phyloP scores from a whole-genome alignment of 2,797 vertebrate genomes.

The Thalassophryne amazonica region DNA sequence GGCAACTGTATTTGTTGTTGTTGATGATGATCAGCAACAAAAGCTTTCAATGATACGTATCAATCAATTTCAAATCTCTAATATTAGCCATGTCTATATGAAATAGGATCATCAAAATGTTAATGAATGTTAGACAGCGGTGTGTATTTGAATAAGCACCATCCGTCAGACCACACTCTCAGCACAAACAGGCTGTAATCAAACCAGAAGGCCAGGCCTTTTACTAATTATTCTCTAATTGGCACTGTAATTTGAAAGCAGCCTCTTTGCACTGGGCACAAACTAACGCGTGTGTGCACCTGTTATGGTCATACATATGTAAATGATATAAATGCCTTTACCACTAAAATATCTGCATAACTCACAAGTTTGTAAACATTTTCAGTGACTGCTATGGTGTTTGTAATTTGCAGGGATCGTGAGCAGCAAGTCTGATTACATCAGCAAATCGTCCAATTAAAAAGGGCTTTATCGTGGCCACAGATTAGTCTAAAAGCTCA shows the following conservation, averaged over 20 bases:
- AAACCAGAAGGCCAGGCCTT: conserved; percentile 13
- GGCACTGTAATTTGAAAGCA: conserved; percentile 1
- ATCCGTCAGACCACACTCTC: neutral
- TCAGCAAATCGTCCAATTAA: conserved; percentile 33
- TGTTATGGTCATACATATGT: conserved; percentile 2
- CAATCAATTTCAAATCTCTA: too few species aligned
- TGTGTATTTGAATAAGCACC: neutral
- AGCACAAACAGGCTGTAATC: neutral
- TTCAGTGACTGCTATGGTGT: conserved; percentile 8
- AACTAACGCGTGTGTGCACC: conserved; percentile 1
- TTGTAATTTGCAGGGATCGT: conserved; percentile 26
- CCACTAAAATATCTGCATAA: neutral
- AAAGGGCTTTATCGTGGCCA: conserved; percentile 39
- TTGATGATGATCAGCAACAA: too few species aligned
- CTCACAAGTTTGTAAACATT: conserved; percentile 1
- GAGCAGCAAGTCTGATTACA: conserved; percentile 35
- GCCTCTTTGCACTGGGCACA: neutral
- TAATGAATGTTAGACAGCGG: too few species aligned
- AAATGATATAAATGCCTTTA: neutral
- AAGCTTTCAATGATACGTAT: too few species aligned
- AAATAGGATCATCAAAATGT: too few species aligned
- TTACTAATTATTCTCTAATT: conserved; percentile 1
- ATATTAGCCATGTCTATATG: too few species aligned
- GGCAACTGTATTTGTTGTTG: too few species aligned
- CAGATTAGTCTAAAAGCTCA: conserved; percentile 47